Percentiles rank a stretch among this genome's conserved stretches.
phyloP scores from a whole-genome alignment of 2,113 vertebrate genomes.

The Poecilia latipinna region DNA sequence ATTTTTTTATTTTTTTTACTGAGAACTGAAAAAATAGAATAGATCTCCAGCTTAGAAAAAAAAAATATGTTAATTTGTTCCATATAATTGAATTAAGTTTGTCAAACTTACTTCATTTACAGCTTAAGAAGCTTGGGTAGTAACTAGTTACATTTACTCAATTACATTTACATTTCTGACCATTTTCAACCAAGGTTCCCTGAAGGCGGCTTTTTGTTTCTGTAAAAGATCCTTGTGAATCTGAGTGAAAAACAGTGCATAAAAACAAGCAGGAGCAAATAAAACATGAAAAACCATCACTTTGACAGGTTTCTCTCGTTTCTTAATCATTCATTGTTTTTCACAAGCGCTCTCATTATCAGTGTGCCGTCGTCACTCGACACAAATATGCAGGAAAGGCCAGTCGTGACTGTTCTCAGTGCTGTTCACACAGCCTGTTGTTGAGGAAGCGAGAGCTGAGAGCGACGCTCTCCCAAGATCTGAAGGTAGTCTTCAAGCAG shows the following conservation, averaged over 20 bases:
- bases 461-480: not conserved
- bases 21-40: no score
- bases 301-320: not conserved
- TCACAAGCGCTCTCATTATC: not conserved
- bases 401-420: not conserved
- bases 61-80: no score
- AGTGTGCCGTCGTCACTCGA: not conserved
- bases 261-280: not conserved
- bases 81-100: no score
- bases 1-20: no score
- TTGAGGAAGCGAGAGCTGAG: not conserved
- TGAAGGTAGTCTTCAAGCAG: not conserved
- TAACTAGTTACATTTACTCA: no score
- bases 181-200: no score
- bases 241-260: not conserved
- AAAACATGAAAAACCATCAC: not conserved
- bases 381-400: not conserved
- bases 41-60: no score
- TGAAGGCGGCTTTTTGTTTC: no score
- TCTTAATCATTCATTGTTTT: not conserved
- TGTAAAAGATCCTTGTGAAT: not conserved
- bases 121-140: no score
- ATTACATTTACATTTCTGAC: no score
- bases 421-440: slow-evolving; percentile 3
- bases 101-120: no score